phyloP scores from a whole-genome alignment of 1,140 invertebrate species.

The Polyergus mexicanus region DNA sequence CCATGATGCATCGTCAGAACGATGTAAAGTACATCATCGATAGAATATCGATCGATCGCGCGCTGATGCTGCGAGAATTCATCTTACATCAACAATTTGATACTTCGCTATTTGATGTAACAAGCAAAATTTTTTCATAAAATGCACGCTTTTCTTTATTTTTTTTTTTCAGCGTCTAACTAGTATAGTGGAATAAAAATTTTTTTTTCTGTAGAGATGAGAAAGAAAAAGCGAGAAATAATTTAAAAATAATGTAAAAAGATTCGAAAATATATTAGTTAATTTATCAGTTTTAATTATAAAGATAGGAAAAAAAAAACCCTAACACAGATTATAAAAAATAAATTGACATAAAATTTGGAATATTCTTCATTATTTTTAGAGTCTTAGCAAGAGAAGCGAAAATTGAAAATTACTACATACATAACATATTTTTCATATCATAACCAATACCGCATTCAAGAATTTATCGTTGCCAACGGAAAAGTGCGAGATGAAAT shows the following conservation, averaged over 20 bases:
- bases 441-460: too few relatives aligned
- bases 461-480: too few relatives aligned
- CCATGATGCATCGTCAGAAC: slow-evolving; percentile 3
- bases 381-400: neutral
- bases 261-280: neutral
- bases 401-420: neutral
- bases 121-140: neutral
- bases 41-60: neutral
- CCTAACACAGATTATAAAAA: neutral
- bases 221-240: neutral
- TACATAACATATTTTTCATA: too few relatives aligned
- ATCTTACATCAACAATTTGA: neutral
- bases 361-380: neutral
- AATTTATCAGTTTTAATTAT: neutral
- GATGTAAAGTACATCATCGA: slow-evolving; percentile 3
- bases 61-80: slow-evolving; percentile 12
- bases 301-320: neutral
- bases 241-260: neutral
- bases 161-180: too few relatives aligned
- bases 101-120: neutral
- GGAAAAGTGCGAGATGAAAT: neutral
- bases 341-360: neutral
- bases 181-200: too few relatives aligned
- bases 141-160: too few relatives aligned
- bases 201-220: too few relatives aligned